Evolutionary conservation across 2,113 vertebrate genomes (phyloP), one percentile per base, ranked within the genome.

Genomic region (Chelonoidis abingdonii): DNA sequence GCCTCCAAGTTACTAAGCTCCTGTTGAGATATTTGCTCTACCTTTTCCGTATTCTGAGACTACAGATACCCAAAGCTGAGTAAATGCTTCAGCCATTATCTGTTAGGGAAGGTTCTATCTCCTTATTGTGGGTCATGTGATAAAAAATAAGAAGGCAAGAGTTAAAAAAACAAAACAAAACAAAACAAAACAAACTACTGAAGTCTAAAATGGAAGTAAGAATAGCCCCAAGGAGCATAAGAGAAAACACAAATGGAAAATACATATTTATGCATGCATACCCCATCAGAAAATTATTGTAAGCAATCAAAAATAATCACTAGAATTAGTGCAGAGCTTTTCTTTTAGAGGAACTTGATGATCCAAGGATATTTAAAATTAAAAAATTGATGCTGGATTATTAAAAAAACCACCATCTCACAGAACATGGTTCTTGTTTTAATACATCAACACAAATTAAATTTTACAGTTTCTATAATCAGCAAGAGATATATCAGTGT

Each of bases 391-490:
- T 90, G 93, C 65, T 52, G 93, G 38, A 87, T 84, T 93, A 97
- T 94, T 92, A 38, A 94, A 93, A 88, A 93, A 95, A 92, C 92
- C 83, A 92, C 78, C 69, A 1, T 69, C 1, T 7, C 59, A 8
- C 50, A 92, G 87, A 96, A 95, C 82, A 93, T 89, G 75, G 81
- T 92, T 49, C 78, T 97, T 87, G 35, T 87, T 88, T 89, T 98
- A 95, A 97, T 93, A 96, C 97, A 97, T 97, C 80, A 94, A 97
- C 98, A 87, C 90, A 96, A 96, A 97, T 93, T 80, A 93, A 95
- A 96, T 98, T 97, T 97, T 98, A 94, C 94, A 97, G 97, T 94
- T 92, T 88, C 93, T 95, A 52, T 97, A 97, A 97, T 97, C 97
- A 97, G 88, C 91, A 93, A 96, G 97, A 97, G 95, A 95, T 93